Evolutionary conservation across 2,797 vertebrate species (phyloP).

Genomic region (Danio aesculapii): DNA sequence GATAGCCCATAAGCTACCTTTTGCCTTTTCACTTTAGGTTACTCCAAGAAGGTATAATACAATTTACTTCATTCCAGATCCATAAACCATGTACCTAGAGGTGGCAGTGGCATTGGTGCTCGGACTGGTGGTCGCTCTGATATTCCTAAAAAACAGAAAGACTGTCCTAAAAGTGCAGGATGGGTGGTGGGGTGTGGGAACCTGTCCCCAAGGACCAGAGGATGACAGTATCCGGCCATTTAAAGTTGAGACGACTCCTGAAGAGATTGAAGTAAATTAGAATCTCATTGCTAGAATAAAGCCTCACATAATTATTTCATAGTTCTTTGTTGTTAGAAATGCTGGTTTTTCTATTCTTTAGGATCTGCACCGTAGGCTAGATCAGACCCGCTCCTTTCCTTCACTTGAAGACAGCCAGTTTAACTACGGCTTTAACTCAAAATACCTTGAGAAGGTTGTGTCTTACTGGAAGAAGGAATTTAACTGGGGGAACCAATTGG

Average conservation of each 20-base stretch:
- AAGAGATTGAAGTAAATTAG: constrained; percentile 82
- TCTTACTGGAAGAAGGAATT: constrained; percentile 89
- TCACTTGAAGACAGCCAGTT: constrained; percentile 85
- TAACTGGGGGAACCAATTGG: constrained; percentile 87
- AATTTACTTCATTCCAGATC: constrained; percentile 21
- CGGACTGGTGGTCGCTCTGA: constrained; percentile 75
- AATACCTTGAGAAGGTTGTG: constrained; percentile 81
- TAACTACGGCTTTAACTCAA: constrained; percentile 87
- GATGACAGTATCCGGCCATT: constrained; percentile 80
- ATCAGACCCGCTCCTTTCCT: constrained; percentile 77
- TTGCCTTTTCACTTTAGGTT: not conserved
- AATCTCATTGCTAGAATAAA: not conserved
- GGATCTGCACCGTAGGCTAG: constrained; percentile 85
- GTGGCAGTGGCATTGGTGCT: constrained; percentile 72
- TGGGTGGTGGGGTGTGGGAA: constrained; percentile 87
- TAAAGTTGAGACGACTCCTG: constrained; percentile 77
- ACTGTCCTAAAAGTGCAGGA: constrained; percentile 79
- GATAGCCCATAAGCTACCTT: not conserved
- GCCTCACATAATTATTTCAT: not conserved
- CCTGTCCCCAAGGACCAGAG: constrained; percentile 59
- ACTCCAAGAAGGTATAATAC: not conserved
- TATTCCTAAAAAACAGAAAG: constrained; percentile 73
- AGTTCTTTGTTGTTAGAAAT: not conserved
- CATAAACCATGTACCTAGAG: constrained; percentile 71
- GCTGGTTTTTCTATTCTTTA: constrained; percentile 58